Percentiles rank a stretch among this genome's conserved stretches.
These are phyloP conservation scores for Cremastinae sp. DNA, from an alignment of 2,888 invertebrate species.

Conservation along the genomic window DNA sequence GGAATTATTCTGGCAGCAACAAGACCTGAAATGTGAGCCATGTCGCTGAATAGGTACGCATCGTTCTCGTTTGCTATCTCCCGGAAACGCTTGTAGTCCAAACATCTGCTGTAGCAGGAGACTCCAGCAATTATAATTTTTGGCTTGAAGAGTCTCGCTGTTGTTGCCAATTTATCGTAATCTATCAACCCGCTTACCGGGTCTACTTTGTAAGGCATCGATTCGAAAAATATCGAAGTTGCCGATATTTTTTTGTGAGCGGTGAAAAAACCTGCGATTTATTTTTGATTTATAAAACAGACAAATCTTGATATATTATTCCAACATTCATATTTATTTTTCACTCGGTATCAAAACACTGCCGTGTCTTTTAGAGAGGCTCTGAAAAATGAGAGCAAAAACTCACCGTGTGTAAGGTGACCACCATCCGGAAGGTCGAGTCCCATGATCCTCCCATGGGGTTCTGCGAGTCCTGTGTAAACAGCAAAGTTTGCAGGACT, in stretches of 20 bases:
- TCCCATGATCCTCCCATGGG: conserved; percentile 98
- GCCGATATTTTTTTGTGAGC: conserved; percentile 95
- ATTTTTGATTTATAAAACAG: too few relatives aligned
- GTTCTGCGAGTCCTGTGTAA: conserved; percentile 93
- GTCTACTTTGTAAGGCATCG: conserved; percentile 97
- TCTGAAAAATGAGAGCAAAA: not conserved
- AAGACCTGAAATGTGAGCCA: conserved; percentile 97
- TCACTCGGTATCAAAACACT: too few relatives aligned
- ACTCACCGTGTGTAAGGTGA: conserved; percentile 91
- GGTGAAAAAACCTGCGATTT: conserved; percentile 88
- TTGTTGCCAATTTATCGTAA: conserved; percentile 92
- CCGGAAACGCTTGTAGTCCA: conserved; percentile 95
- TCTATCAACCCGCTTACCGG: conserved; percentile 93
- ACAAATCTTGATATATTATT: too few relatives aligned
- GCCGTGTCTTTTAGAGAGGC: not conserved
- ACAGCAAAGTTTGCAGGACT: conserved; percentile 97
- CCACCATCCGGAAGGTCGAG: conserved; percentile 98
- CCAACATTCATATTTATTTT: not conserved
- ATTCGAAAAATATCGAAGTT: conserved; percentile 98
- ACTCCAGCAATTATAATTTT: conserved; percentile 96
- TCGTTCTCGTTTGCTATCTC: conserved; percentile 91
- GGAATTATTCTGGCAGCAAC: conserved; percentile 94
- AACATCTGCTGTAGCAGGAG: conserved; percentile 94
- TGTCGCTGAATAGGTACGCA: conserved; percentile 94
- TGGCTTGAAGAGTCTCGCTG: conserved; percentile 93